A percentile compares a stretch with the other conserved stretches of the same genome.
Conservation (phyloP, 1,140 invertebrate genomes). For the Phenacoccus solenopsis region DNA sequence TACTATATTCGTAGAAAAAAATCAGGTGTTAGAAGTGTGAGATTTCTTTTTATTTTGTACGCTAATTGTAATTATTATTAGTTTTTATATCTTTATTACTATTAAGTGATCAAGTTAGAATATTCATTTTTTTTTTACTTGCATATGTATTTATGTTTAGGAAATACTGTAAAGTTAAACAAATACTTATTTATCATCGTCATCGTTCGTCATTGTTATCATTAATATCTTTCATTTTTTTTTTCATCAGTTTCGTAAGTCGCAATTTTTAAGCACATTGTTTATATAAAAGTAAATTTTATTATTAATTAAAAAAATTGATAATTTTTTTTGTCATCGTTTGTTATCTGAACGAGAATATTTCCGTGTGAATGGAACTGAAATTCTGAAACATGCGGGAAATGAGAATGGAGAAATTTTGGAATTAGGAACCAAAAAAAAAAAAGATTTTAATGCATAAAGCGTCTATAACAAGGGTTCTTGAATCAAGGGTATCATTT, state of each 20-base stretch:
- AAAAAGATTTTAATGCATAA: too few species aligned
- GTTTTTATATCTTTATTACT: not conserved
- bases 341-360: too few species aligned
- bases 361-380: too few species aligned
- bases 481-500: too few species aligned
- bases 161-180: not conserved
- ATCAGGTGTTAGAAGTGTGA: constrained; percentile 15
- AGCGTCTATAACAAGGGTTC: too few species aligned
- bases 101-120: not conserved
- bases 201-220: not conserved
- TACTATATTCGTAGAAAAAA: not conserved
- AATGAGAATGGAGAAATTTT: too few species aligned
- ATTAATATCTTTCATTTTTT: not conserved
- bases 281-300: not conserved
- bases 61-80: not conserved
- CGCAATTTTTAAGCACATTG: not conserved
- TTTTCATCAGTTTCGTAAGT: not conserved
- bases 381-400: too few species aligned
- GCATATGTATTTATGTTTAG: not conserved
- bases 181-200: not conserved
- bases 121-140: not conserved
- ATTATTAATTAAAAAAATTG: too few species aligned
- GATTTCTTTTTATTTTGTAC: constrained; percentile 11
- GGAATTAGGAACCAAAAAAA: too few species aligned
- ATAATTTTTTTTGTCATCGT: too few species aligned